Percentiles rank a stretch among this genome's conserved stretches.
These are phyloP conservation scores for Coilia nasus DNA, from an alignment of 2,797 vertebrate genomes.

Conservation along the genomic window DNA sequence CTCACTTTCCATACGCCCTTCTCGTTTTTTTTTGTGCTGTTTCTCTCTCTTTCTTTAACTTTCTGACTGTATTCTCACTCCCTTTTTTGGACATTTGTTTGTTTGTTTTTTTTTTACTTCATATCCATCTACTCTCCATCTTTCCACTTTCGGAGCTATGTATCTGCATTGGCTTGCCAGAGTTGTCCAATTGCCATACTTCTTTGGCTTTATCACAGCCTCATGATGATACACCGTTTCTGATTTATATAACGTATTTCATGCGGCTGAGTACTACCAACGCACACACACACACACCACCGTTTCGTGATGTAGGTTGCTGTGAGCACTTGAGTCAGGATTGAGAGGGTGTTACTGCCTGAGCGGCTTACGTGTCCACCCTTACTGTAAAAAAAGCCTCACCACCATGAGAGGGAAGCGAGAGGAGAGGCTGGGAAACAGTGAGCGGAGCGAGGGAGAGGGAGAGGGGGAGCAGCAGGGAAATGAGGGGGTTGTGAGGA, in stretches of 20 bases:
- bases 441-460: not conserved
- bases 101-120: no score
- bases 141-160: not conserved
- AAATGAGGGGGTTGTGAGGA: not conserved
- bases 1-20: conserved; percentile 49
- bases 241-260: not conserved
- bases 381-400: conserved; percentile 26
- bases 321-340: conserved; percentile 22
- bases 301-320: conserved; percentile 11
- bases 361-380: conserved; percentile 21
- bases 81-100: not conserved
- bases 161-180: not conserved
- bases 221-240: conserved; percentile 17
- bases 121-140: not conserved
- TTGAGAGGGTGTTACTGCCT: conserved; percentile 25
- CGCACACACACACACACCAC: not conserved
- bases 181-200: not conserved
- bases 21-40: conserved; percentile 52
- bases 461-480: not conserved
- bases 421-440: not conserved
- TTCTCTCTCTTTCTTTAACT: conserved; percentile 49
- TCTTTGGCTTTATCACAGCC: not conserved
- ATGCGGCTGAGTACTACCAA: not conserved
- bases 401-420: conserved; percentile 8
- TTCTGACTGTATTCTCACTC: not conserved